Conservation (phyloP, 1,140 invertebrate species). For the Papilio aristodemus region DNA sequence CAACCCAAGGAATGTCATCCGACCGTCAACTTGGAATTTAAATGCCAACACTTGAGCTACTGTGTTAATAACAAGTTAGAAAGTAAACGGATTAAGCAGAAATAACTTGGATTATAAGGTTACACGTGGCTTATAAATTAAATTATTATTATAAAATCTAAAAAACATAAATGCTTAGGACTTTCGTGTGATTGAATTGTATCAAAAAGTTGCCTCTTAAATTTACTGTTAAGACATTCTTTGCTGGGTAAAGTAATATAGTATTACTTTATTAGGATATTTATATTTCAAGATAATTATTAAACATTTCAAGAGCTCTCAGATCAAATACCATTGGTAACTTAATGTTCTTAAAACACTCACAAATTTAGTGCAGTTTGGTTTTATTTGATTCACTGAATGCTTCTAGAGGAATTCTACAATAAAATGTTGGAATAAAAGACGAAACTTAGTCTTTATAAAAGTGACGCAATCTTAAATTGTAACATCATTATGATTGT, state of each 20-base stretch:
- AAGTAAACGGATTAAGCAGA: conserved; percentile 11
- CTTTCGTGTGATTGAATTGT: neutral
- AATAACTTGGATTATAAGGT: neutral
- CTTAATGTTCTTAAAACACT: too few relatives aligned
- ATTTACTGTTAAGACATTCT: too few relatives aligned
- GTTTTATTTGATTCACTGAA: too few relatives aligned
- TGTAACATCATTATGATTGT: conserved; percentile 19
- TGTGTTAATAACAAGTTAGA: conserved; percentile 20
- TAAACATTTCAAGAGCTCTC: too few relatives aligned
- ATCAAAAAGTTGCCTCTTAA: too few relatives aligned
- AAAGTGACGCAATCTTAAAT: conserved; percentile 7
- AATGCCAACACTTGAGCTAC: conserved; percentile 5
- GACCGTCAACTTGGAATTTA: conserved; percentile 24
- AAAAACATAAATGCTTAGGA: too few relatives aligned
- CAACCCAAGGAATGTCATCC: conserved; percentile 5
- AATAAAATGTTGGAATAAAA: neutral
- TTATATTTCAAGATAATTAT: too few relatives aligned
- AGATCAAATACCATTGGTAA: too few relatives aligned
- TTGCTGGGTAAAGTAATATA: too few relatives aligned
- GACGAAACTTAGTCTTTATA: neutral
- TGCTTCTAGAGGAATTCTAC: too few relatives aligned
- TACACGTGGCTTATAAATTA: neutral
- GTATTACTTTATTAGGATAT: too few relatives aligned
- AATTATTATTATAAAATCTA: neutral
- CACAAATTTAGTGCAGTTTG: too few relatives aligned